Percentiles rank a stretch among this genome's conserved stretches.
phyloP scores from a whole-genome alignment of 2,113 vertebrate species.

The Isichthys henryi region DNA sequence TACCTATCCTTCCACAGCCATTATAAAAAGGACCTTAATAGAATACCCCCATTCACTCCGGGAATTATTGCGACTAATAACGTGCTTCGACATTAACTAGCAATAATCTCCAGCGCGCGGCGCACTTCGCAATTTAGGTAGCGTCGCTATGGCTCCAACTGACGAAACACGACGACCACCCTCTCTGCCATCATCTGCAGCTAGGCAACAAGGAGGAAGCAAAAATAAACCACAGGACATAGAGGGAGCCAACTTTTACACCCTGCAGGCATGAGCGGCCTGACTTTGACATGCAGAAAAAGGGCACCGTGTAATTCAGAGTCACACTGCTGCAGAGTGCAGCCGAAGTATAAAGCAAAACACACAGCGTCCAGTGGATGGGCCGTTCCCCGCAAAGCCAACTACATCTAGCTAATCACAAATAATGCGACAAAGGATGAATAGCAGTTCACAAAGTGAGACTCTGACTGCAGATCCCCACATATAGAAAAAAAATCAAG shows the following conservation, averaged over 20 bases:
- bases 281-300: neutral
- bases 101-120: too few relatives aligned
- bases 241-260: neutral
- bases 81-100: neutral
- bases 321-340: neutral
- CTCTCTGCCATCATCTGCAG: neutral
- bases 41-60: neutral
- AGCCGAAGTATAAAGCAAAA: neutral
- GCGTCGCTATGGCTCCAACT: neutral
- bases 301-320: neutral
- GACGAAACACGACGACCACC: neutral
- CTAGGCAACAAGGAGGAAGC: neutral
- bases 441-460: neutral
- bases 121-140: neutral
- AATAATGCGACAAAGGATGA: neutral
- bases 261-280: neutral
- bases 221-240: slow-evolving; percentile 15
- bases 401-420: neutral
- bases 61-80: neutral
- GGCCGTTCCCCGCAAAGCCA: neutral
- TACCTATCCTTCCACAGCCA: neutral
- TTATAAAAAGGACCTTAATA: neutral
- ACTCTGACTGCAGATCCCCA: neutral
- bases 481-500: neutral
- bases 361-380: neutral